Evolutionary conservation across 2,113 vertebrate species (phyloP).

Genomic region (Cinclus cinclus): DNA sequence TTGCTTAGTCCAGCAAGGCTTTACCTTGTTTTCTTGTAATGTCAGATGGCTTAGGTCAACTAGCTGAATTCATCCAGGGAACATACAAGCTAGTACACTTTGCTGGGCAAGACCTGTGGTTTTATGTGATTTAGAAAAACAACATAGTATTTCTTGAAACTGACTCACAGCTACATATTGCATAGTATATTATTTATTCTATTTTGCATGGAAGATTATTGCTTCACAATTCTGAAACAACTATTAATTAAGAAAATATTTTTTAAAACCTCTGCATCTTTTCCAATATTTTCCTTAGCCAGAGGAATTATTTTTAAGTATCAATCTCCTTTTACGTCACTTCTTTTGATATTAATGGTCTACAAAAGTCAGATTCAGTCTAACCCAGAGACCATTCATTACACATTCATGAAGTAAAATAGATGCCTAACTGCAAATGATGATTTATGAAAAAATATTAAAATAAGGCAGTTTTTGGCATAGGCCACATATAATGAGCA

Average conservation of each 20-base stretch:
- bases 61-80: not conserved
- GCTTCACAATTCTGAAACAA: not conserved
- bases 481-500: not conserved
- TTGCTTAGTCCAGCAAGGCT: not conserved
- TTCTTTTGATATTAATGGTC: not conserved
- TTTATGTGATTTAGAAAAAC: not conserved
- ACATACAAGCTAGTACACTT: not conserved
- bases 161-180: not conserved
- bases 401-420: not conserved
- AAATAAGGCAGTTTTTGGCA: not conserved
- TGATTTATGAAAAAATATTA: slow-evolving; percentile 3
- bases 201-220: not conserved
- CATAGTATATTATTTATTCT: not conserved
- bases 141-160: not conserved
- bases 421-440: not conserved
- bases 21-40: not conserved
- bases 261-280: not conserved
- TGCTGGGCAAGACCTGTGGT: not conserved
- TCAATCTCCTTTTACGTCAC: not conserved
- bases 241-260: not conserved
- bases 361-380: not conserved
- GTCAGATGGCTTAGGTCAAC: not conserved
- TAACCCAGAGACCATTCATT: not conserved
- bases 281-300: not conserved
- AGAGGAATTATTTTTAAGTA: not conserved